Conservation (phyloP, 2,797 vertebrate genomes). For the Macrochelys suwanniensis region DNA sequence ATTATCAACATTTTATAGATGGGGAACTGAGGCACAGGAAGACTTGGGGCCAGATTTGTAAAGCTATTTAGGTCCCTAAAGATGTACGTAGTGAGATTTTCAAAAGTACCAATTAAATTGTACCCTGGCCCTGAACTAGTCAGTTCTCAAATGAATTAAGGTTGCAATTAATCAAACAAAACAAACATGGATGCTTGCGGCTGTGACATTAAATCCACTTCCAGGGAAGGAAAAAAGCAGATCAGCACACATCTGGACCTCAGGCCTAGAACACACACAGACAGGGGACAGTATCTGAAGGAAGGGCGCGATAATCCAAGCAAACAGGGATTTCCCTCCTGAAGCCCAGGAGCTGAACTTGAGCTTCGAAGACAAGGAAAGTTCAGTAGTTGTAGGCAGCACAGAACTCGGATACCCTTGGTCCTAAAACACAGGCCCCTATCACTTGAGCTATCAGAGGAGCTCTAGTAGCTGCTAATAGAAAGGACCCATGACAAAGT, state of each 20-base stretch:
- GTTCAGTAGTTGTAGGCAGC: accelerated
- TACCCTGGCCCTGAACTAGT: neutral
- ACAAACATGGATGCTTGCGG: neutral
- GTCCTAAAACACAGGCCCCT: neutral
- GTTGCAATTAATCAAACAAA: neutral
- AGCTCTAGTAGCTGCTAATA: no score
- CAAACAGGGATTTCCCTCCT: neutral
- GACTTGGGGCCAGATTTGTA: no score
- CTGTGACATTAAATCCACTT: neutral
- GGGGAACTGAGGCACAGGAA: no score
- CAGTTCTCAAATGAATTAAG: neutral
- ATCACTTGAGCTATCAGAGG: neutral
- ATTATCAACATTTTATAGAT: no score
- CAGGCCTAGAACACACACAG: accelerated
- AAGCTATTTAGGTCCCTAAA: no score
- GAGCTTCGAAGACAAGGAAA: neutral
- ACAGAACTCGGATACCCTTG: neutral
- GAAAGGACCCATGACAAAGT: neutral
- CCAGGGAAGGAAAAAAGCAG: neutral
- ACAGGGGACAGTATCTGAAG: accelerated
- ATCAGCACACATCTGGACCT: neutral
- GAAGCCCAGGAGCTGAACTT: neutral
- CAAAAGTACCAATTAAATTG: neutral
- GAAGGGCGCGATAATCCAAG: neutral
- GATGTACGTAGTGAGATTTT: no score